phyloP scores from a whole-genome alignment of 1,140 invertebrate species.

The Philotrypesis tridentata region DNA sequence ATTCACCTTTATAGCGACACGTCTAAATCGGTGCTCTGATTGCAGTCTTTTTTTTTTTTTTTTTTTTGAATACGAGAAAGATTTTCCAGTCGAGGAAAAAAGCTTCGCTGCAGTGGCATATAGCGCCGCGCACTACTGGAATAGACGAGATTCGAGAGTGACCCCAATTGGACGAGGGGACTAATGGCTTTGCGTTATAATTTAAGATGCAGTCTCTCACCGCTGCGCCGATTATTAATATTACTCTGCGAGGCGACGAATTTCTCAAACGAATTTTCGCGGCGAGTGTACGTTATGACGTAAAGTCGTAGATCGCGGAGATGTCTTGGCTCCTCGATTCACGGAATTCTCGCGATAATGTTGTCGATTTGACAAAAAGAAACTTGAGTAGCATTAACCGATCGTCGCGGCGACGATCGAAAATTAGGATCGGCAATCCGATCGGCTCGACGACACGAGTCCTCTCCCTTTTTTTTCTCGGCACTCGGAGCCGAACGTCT shows the following conservation, averaged over 20 bases:
- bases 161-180: background rate
- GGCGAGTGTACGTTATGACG: no score
- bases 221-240: background rate
- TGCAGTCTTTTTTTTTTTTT: conserved; percentile 12
- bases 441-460: background rate
- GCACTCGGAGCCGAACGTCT: background rate
- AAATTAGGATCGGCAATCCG: conserved; percentile 22
- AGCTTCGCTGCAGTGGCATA: no score
- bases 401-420: background rate
- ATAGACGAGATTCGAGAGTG: background rate
- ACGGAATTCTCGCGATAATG: background rate
- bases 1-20: conserved; percentile 24
- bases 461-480: background rate
- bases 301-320: background rate
- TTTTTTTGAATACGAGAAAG: conserved; percentile 6
- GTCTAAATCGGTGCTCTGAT: conserved; percentile 31
- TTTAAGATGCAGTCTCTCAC: background rate
- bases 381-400: conserved; percentile 2
- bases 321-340: background rate
- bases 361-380: background rate
- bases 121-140: no score
- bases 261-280: background rate
- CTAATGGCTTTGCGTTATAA: background rate
- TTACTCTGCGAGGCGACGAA: background rate
- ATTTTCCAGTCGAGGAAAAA: background rate